Evolutionary conservation across 2,797 vertebrate species (phyloP).

Genomic region (Spea hammondii): DNA sequence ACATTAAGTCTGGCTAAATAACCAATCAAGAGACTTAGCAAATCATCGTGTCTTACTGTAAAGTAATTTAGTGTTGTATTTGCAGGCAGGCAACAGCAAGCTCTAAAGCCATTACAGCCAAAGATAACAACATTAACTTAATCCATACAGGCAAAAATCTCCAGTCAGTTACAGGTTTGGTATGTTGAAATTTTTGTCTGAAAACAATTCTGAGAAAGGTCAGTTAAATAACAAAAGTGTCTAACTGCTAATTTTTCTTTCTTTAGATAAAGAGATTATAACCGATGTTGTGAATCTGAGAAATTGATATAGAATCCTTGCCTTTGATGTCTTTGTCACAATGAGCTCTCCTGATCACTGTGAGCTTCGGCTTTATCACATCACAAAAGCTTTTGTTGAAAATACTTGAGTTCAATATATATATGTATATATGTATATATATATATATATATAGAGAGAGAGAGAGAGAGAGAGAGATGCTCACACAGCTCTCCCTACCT

Average conservation of each 20-base stretch:
- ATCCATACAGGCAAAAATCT: conserved; percentile 68
- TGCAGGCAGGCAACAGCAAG: conserved; percentile 63
- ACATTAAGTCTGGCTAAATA: conserved; percentile 72
- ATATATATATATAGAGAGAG: too few relatives aligned
- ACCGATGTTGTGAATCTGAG: conserved; percentile 48
- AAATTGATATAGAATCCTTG: conserved; percentile 47
- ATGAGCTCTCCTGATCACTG: conserved; percentile 42
- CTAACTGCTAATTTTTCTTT: conserved; percentile 48
- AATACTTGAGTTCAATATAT: conserved; percentile 32
- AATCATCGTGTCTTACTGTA: conserved; percentile 72
- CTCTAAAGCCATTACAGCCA: conserved; percentile 71
- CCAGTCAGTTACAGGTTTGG: conserved; percentile 62
- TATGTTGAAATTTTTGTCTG: conserved; percentile 60
- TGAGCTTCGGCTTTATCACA: conserved; percentile 28
- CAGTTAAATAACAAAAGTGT: conserved; percentile 51
- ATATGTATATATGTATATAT: too few relatives aligned
- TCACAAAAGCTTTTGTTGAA: conserved; percentile 52
- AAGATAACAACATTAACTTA: conserved; percentile 77
- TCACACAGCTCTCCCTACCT: too few relatives aligned
- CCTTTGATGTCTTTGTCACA: conserved; percentile 52
- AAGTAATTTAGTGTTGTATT: conserved; percentile 75
- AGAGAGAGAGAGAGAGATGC: too few relatives aligned
- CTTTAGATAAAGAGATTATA: conserved; percentile 57
- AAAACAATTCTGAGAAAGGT: conserved; percentile 63
- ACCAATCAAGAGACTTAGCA: conserved; percentile 71